These are phyloP conservation scores for Cherax destructor DNA, from an alignment of 1,140 invertebrate species.

Conservation along the genomic window DNA sequence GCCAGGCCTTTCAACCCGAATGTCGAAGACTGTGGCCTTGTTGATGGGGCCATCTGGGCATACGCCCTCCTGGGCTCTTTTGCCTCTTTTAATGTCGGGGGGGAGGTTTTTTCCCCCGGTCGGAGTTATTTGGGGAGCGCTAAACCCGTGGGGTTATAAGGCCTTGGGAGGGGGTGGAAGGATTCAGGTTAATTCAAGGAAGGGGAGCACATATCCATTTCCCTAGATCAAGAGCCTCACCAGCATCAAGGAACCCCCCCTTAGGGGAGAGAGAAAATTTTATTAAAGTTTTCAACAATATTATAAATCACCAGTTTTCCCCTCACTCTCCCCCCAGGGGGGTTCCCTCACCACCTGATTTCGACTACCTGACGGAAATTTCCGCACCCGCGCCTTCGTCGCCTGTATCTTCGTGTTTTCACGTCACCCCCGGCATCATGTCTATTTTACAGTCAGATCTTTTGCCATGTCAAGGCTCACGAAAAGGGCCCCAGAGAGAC, in stretches of 20 bases:
- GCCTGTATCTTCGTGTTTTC: conserved; percentile 77
- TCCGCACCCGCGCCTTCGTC: conserved; percentile 84
- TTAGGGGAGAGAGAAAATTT: no score
- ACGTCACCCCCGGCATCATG: conserved; percentile 74
- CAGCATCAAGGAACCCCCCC: no score
- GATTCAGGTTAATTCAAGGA: no score
- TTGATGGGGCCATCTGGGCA: conserved; percentile 85
- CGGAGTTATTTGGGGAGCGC: neutral
- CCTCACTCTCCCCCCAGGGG: conserved; percentile 78
- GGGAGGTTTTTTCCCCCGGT: conserved; percentile 81
- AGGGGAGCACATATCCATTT: no score
- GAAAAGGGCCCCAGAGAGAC: conserved; percentile 86
- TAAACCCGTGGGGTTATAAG: no score
- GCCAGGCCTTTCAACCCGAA: conserved; percentile 85
- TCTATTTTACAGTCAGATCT: conserved; percentile 74
- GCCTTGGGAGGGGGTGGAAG: no score
- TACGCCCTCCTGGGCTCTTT: conserved; percentile 88
- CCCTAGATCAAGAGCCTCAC: no score
- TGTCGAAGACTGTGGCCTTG: conserved; percentile 85
- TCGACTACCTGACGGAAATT: conserved; percentile 88
- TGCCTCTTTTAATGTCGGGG: conserved; percentile 88
- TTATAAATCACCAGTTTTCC: no score
- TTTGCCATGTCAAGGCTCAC: conserved; percentile 87
- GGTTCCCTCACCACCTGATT: conserved; percentile 89
- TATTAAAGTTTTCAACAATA: no score